Evolutionary conservation across 2,888 invertebrate species (phyloP).

Genomic region (Lithophane leautieri): DNA sequence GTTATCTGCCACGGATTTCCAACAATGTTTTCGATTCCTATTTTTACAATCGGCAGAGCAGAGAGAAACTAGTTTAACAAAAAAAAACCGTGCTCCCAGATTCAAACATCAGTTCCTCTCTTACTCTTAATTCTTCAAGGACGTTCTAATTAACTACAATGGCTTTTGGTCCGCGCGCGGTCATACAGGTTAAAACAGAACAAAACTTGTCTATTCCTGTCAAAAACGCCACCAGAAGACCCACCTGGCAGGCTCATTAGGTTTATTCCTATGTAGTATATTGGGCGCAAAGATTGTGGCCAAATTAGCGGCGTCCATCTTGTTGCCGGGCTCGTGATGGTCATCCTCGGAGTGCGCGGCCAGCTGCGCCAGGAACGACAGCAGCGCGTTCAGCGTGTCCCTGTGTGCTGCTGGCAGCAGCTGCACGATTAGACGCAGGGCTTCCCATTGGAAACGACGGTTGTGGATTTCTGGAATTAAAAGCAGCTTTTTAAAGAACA

Average conservation of each 20-base stretch:
- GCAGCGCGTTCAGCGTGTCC: slow-evolving; percentile 96
- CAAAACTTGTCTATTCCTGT: background rate
- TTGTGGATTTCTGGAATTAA: slow-evolving; percentile 94
- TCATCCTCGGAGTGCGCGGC: slow-evolving; percentile 93
- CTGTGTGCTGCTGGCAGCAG: slow-evolving; percentile 96
- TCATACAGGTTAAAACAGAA: too few species aligned
- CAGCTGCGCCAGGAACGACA: slow-evolving; percentile 95
- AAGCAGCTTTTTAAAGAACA: background rate
- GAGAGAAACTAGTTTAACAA: too few species aligned
- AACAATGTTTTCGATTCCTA: background rate
- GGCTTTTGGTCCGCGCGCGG: too few species aligned
- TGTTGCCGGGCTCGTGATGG: slow-evolving; percentile 94
- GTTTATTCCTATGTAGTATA: slow-evolving; percentile 95
- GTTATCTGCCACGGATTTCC: background rate
- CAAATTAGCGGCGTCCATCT: slow-evolving; percentile 97
- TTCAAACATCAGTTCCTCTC: too few species aligned
- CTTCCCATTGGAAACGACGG: slow-evolving; percentile 95
- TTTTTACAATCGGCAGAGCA: too few species aligned
- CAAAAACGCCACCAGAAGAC: background rate
- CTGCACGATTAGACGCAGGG: slow-evolving; percentile 95
- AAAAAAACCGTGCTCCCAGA: too few species aligned
- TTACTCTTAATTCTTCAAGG: too few species aligned
- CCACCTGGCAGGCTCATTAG: slow-evolving; percentile 89
- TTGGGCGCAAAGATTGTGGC: slow-evolving; percentile 98
- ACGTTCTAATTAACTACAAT: too few species aligned